These are phyloP conservation scores for Scolopax mira DNA, from an alignment of 2,113 vertebrate species.

Conservation along the genomic window DNA sequence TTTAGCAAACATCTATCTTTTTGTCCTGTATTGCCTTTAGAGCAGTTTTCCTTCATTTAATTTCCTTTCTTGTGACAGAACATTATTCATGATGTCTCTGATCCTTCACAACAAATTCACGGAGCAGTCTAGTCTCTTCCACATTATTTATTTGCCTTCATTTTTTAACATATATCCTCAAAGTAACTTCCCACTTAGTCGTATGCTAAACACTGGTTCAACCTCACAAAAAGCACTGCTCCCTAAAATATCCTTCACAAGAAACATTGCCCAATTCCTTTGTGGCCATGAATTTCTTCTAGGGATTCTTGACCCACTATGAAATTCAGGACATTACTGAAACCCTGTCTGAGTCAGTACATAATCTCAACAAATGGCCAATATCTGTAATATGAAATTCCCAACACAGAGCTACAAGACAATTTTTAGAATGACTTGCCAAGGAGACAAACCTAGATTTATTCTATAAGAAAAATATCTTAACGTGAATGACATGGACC, in stretches of 20 bases:
- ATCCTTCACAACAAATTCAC: background rate
- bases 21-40: background rate
- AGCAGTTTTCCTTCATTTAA: background rate
- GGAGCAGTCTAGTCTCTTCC: background rate
- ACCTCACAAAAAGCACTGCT: background rate
- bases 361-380: background rate
- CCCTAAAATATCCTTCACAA: background rate
- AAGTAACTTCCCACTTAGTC: background rate
- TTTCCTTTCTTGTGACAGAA: background rate
- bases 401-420: background rate
- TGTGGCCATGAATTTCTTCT: background rate
- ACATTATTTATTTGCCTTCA: background rate
- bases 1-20: background rate
- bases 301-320: background rate
- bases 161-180: background rate
- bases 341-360: background rate
- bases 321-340: background rate
- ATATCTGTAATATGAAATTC: background rate
- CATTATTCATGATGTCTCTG: background rate
- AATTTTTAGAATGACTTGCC: background rate
- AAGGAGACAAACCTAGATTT: background rate
- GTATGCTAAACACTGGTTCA: background rate
- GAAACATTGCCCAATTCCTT: background rate
- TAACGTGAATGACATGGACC: background rate
- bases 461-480: background rate